Percentiles rank a stretch among this genome's conserved stretches.
phyloP scores from a whole-genome alignment of 1,140 invertebrate species.

The Mercenaria mercenaria region DNA sequence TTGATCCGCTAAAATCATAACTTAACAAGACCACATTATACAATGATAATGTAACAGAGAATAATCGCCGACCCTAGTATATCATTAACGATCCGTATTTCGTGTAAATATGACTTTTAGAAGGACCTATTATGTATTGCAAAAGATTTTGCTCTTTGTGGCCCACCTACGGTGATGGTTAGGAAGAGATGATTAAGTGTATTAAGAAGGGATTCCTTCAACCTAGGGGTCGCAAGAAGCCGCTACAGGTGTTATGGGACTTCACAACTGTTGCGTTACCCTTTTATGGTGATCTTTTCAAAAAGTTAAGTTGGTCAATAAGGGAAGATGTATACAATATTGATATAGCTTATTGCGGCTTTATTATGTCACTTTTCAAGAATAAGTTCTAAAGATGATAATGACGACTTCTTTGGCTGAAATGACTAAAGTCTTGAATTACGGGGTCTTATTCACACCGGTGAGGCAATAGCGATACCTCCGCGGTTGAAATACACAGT shows the following conservation, averaged over 20 bases:
- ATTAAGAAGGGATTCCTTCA: constrained; percentile 18
- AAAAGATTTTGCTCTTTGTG: background rate
- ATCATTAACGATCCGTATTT: background rate
- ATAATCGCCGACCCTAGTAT: background rate
- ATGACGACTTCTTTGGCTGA: too few species aligned
- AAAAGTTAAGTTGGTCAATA: constrained; percentile 15
- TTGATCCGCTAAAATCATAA: constrained; percentile 16
- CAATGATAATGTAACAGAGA: background rate
- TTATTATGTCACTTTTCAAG: too few species aligned
- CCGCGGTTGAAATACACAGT: too few species aligned
- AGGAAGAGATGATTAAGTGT: constrained; percentile 6
- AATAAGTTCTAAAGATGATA: too few species aligned
- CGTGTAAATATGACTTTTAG: constrained; percentile 42
- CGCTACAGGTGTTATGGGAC: background rate
- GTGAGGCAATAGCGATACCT: too few species aligned
- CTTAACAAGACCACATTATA: background rate
- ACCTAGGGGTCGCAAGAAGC: background rate
- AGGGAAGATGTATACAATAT: background rate
- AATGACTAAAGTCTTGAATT: too few species aligned
- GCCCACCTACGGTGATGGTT: background rate
- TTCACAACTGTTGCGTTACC: background rate
- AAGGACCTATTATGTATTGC: constrained; percentile 19
- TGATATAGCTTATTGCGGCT: background rate
- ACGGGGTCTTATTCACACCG: too few species aligned
- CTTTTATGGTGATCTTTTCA: background rate